Percentiles rank a stretch among this genome's conserved stretches.
phyloP scores from a whole-genome alignment of 2,888 invertebrate species.

The Mongoloraphidia duomilia region DNA sequence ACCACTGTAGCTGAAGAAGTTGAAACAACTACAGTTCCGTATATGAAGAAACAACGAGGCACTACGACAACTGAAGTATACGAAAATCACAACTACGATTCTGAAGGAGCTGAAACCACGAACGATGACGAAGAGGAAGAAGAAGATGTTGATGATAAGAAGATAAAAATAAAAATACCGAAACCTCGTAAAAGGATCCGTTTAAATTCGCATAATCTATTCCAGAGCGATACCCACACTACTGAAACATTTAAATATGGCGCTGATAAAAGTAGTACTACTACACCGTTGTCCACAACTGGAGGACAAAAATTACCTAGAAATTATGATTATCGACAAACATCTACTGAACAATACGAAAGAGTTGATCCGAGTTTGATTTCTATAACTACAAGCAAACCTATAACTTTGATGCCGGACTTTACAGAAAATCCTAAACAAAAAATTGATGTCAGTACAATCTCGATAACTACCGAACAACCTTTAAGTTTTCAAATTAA shows the following conservation, averaged over 20 bases:
- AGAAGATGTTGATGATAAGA: conserved; percentile 16
- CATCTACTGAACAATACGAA: no score
- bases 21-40: not conserved
- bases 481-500: no score
- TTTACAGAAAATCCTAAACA: no score
- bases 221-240: not conserved
- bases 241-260: not conserved
- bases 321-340: no score
- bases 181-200: not conserved
- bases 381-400: no score
- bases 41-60: conserved; percentile 9
- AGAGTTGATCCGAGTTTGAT: no score
- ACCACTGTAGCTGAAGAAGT: not conserved
- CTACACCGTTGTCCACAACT: not conserved
- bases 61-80: conserved; percentile 12
- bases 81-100: conserved; percentile 15
- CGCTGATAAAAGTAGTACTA: not conserved
- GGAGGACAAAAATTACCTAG: no score
- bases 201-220: not conserved
- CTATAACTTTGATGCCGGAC: no score
- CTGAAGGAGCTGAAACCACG: conserved; percentile 25
- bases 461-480: no score
- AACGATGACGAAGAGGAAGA: conserved; percentile 23
- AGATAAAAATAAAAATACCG: not conserved
- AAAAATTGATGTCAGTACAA: no score